Base-by-base conservation (phyloP, 2,113 vertebrate species). In the Capricornis sumatraensis region DNA sequence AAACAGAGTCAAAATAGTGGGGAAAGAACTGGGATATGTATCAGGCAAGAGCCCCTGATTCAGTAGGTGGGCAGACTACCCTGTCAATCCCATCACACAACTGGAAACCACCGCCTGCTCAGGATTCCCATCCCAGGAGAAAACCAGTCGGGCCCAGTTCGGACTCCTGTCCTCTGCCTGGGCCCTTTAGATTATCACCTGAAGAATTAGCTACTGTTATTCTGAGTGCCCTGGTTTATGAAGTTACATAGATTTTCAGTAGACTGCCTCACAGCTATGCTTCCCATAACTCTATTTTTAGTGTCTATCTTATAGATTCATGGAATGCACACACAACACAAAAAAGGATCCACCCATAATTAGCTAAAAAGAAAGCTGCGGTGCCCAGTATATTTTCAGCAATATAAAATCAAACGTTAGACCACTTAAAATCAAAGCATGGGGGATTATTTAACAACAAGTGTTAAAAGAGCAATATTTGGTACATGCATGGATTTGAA, bases 61-160 rank as follows among this genome's bases (percentile, higher is more conserved):
- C 33, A n/a, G 52, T 5, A 4, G 16, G 23, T 67, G 27, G 6
- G n/a, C 64, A 33, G 33, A 36, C 27, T 13, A 53, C 43, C n/a
- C 12, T 10, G 14, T 27, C 50, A 43, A 2, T 25, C 52, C 27
- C 12, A 23, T 2, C 4, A 6, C 2, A 16, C 27, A 76, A 2
- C 7, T 21, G 52, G 52, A 50, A 82, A 52, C 2, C 1, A 43
- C 15, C 30, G 45, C 19, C 40, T 27, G 25, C 67, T 21, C 4
- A 16, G 84, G 40, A 25, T 10, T 16, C 36, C 33, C 3, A 0
- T 7, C 36, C 30, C 1, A 5, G 14, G 2, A 1, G 6, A 13
- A 25, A 1, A 30, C 30, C 30, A 27, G 7, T 17, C 12, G 7
- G 14, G 16, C 11, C 3, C 8, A 12, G 28, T 10, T 43, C 40